Evolutionary conservation across 2,113 vertebrate species (phyloP).

Genomic region (Terrapene triunguis): DNA sequence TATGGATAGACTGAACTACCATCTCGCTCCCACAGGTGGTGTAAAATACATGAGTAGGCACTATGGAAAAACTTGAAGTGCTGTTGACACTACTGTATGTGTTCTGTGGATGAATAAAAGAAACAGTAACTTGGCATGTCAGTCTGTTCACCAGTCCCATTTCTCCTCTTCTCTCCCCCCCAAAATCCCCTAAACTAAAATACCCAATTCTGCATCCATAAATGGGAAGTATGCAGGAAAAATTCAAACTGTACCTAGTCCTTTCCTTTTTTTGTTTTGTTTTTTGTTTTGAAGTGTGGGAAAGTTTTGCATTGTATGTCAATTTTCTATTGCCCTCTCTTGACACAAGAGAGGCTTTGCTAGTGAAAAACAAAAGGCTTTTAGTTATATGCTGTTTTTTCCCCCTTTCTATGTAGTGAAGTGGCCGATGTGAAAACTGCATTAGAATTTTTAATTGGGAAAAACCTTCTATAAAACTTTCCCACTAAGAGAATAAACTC

Average conservation of each 20-base stretch:
- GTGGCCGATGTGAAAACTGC: not conserved
- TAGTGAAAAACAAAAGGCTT: slow-evolving; percentile 1
- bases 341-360: not conserved
- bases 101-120: not conserved
- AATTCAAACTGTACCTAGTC: accelerated
- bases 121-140: accelerated
- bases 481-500: slow-evolving; percentile 31
- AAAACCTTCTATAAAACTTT: slow-evolving; percentile 40
- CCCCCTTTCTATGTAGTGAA: not conserved
- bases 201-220: not conserved
- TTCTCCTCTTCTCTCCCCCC: not conserved
- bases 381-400: not conserved
- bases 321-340: not conserved
- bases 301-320: not conserved
- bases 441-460: slow-evolving; percentile 44
- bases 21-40: accelerated
- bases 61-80: not conserved
- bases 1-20: accelerated
- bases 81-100: accelerated
- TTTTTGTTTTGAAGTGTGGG: not conserved
- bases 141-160: not conserved
- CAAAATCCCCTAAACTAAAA: not conserved
- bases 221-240: not conserved
- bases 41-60: accelerated
- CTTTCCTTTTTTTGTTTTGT: too few relatives aligned